phyloP scores from a whole-genome alignment of 2,113 vertebrate species.

The Heteronetta atricapilla region DNA sequence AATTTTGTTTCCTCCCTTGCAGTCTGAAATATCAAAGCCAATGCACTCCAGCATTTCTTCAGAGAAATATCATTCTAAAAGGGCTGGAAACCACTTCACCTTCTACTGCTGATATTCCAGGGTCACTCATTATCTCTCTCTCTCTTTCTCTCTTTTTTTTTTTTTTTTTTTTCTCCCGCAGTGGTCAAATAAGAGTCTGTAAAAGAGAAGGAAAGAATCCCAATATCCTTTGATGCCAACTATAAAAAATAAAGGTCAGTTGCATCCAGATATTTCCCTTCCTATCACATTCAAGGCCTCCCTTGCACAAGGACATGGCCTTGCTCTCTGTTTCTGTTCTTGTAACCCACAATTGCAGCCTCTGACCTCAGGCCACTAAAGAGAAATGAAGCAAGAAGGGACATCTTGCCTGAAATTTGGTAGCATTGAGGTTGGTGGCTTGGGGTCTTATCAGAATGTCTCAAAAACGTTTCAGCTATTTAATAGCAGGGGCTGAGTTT shows the following conservation, averaged over 20 bases:
- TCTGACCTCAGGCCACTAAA: background rate
- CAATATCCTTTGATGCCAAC: background rate
- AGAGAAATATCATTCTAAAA: slow-evolving; percentile 42
- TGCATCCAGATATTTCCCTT: background rate
- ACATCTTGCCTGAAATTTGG: slow-evolving; percentile 37
- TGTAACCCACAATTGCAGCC: slow-evolving; percentile 42
- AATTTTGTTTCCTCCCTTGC: slow-evolving; percentile 33
- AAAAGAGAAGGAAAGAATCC: background rate
- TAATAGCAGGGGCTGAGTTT: slow-evolving; percentile 3
- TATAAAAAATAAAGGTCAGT: background rate
- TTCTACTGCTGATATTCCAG: slow-evolving; percentile 34
- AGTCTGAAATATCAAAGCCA: slow-evolving; percentile 61
- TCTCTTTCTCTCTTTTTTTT: too few species aligned
- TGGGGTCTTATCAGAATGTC: background rate
- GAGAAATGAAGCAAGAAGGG: slow-evolving; percentile 32
- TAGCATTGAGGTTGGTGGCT: slow-evolving; percentile 32
- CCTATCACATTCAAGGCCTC: background rate
- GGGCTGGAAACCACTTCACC: slow-evolving; percentile 3
- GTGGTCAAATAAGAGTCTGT: background rate
- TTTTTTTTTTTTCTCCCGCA: background rate
- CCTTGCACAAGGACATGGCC: background rate
- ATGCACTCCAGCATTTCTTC: slow-evolving; percentile 27
- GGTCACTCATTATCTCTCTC: background rate
- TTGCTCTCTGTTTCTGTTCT: slow-evolving; percentile 5
- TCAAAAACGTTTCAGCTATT: slow-evolving; percentile 34